Conservation (phyloP, 2,888 invertebrate species). For the Oscheius sp. region DNA sequence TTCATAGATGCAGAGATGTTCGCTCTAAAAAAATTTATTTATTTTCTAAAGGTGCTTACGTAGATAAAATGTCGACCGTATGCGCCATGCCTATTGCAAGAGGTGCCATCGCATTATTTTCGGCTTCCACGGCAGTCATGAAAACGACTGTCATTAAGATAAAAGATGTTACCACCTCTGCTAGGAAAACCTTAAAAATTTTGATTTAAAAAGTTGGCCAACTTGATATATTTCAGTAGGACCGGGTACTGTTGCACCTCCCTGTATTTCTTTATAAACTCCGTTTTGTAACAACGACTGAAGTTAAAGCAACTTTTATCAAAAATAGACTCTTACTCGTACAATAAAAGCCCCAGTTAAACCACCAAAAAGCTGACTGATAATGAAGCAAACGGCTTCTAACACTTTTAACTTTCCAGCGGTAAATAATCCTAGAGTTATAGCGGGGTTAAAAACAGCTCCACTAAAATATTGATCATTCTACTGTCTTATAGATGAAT, state of each 20-base stretch:
- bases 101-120: slow-evolving; percentile 67
- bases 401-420: slow-evolving; percentile 52
- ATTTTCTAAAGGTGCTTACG: slow-evolving; percentile 40
- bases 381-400: slow-evolving; percentile 51
- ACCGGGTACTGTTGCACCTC: slow-evolving; percentile 20
- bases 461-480: slow-evolving; percentile 66
- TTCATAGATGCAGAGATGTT: slow-evolving; percentile 71
- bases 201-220: background rate
- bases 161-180: slow-evolving; percentile 65
- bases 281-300: slow-evolving; percentile 21
- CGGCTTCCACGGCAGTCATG: slow-evolving; percentile 70
- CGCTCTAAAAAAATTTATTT: slow-evolving; percentile 53
- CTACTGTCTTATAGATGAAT: background rate
- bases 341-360: slow-evolving; percentile 67
- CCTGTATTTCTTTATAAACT: slow-evolving; percentile 6
- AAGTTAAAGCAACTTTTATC: background rate
- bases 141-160: slow-evolving; percentile 71
- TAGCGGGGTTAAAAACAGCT: slow-evolving; percentile 73
- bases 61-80: slow-evolving; percentile 70
- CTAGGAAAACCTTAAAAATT: slow-evolving; percentile 53
- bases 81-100: slow-evolving; percentile 71
- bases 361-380: slow-evolving; percentile 70
- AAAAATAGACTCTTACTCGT: slow-evolving; percentile 42
- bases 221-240: slow-evolving; percentile 4
- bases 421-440: slow-evolving; percentile 70